Evolutionary conservation across 1,140 invertebrate species (phyloP), one percentile per base, ranked within the genome.

Genomic region (Agrypnia vestita): DNA sequence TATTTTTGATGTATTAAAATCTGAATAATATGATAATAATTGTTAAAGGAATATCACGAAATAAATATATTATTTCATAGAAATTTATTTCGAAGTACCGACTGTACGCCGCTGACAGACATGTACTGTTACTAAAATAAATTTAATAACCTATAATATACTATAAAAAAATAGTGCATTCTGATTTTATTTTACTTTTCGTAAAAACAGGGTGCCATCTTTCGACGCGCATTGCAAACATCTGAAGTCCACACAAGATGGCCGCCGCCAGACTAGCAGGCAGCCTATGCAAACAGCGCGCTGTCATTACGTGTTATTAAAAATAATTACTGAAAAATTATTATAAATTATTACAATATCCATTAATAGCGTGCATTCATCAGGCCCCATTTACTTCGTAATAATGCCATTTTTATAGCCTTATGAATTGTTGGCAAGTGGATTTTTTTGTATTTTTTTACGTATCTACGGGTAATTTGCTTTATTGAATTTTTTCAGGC

Each of bases 261-360:
- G 61, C 61, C 61, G 61, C 61, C 61, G 61, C 11, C 49, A 8
- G 11, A 51, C 49, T 15, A 9, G 11, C 11, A 12, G 49, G n/a
- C 49, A 4, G 49, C 61, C 35, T 64, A 35, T 64, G 35, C 61
- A 64, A 64, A 64, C 61, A 64, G 61, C 55, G 61, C 55, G 55
- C 56, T 11, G 53, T 81, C 78, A 79, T 81, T 78, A 81, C 55
- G 47, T 64, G 53, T 74, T 81, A 81, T 81, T 81, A 81, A 81
- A 79, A 78, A 64, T 79, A 81, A 81, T 81, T 81, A 81, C 71
- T 49, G 46, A 75, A 73, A 79, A 81, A 81, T 81, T 73, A 81
- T 76, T 75, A 81, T 81, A 81, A 81, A 81, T 81, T 81, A 81
- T 62, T 75, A 53, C 19, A 43, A 64, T 64, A 13, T 64, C 9